These are phyloP conservation scores for Zeuzera pyrina DNA, from an alignment of 2,888 invertebrate genomes.

Conservation along the genomic window DNA sequence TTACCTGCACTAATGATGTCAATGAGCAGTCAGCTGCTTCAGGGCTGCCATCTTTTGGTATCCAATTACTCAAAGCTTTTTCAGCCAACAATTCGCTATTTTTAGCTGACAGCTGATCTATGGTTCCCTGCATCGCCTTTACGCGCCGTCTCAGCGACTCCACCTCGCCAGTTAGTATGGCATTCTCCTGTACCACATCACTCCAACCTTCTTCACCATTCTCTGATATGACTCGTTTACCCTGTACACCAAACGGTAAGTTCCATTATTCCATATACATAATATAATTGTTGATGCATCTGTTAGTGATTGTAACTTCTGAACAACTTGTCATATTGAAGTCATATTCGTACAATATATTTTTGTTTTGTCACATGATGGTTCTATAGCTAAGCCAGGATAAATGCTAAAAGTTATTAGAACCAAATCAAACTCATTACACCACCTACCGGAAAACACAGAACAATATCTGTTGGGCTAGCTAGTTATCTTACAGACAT, in stretches of 20 bases:
- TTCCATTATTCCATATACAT: too few relatives aligned
- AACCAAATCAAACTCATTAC: too few relatives aligned
- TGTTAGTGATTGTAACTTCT: too few relatives aligned
- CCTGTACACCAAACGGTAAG: slow-evolving; percentile 72
- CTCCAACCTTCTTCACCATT: slow-evolving; percentile 92
- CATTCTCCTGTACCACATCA: slow-evolving; percentile 97
- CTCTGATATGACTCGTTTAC: slow-evolving; percentile 88
- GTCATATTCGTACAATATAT: too few relatives aligned
- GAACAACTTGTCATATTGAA: too few relatives aligned
- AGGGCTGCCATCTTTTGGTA: slow-evolving; percentile 48
- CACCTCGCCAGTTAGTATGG: slow-evolving; percentile 90
- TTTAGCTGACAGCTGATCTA: slow-evolving; percentile 86
- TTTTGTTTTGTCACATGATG: too few relatives aligned
- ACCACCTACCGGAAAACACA: too few relatives aligned
- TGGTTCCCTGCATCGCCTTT: slow-evolving; percentile 95
- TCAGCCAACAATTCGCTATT: slow-evolving; percentile 88
- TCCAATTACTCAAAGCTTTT: slow-evolving; percentile 80
- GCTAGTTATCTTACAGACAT: too few relatives aligned
- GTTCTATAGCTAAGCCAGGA: too few relatives aligned
- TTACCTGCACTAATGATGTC: slow-evolving; percentile 70
- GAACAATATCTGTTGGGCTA: too few relatives aligned
- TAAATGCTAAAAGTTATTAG: too few relatives aligned
- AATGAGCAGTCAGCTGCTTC: slow-evolving; percentile 55
- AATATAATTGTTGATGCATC: too few relatives aligned
- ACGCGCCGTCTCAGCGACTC: slow-evolving; percentile 89